Evolutionary conservation across 2,888 invertebrate genomes (phyloP), one percentile per base, ranked within the genome.

Genomic region (Agrochola lychnidis): DNA sequence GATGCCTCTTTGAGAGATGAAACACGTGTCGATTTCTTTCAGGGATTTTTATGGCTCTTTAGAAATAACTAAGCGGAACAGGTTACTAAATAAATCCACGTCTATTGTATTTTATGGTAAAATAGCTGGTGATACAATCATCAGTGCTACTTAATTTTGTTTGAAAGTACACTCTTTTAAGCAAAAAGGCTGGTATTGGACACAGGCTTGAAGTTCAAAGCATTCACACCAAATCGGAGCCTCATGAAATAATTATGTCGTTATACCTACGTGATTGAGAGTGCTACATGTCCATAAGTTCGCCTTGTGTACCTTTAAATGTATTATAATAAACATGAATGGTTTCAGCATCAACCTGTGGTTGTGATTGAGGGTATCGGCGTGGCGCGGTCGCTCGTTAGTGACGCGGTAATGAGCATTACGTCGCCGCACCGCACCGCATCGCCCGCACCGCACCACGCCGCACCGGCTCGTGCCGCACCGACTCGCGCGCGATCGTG

Each of bases 351-450:
- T 64, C 86, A 87, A n/a, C 87, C 88, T 89, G 87, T 88, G 51
- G 66, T 25, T 63, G 78, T 82, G 89, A 88, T 92, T 92, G 92
- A 90, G 88, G 89, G 85, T 92, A 91, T 92, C 89, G 88, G 85
- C 83, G 86, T 4, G 36, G 68, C 78, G 72, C 88, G 84, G 89
- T 86, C 87, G 90, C 91, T 92, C 92, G 93, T 93, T 93, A 92
- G 89, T 82, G 89, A 82, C 89, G 86, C 89, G 90, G 85, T 93
- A 93, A 93, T 92, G 93, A 92, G 92, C 90, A 90, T 87, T 84
- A 86, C 85, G 80, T 76, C 79, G 73, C 48, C 73, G 70, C 70
- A 45, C 64, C 76, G 79, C 68, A 14, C 67, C 77, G 70, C 78
- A 30, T 67, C 79, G 70, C 69, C 63, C 70, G 51, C 75, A 10